A percentile compares a stretch with the other conserved stretches of the same genome.
Conservation (phyloP, 2,113 vertebrate species). For the Capreolus pygargus region DNA sequence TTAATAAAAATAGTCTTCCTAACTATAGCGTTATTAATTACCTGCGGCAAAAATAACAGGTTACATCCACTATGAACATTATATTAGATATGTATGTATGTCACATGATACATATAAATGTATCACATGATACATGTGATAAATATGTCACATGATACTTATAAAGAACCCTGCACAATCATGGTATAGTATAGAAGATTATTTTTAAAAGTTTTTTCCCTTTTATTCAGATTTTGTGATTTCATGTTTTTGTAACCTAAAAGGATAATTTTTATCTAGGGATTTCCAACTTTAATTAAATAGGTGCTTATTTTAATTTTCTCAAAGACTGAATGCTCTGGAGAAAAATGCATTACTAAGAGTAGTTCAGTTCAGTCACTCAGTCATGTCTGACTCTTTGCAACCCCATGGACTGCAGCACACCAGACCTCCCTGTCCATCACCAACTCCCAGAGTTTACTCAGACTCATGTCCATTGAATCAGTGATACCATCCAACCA, state of each 20-base stretch:
- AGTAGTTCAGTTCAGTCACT: not conserved
- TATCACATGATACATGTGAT: not conserved
- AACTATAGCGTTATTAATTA: not conserved
- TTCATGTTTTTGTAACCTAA: conserved; percentile 26
- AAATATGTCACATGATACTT: not conserved
- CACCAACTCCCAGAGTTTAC: not conserved
- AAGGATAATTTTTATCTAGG: not conserved
- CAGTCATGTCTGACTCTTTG: not conserved
- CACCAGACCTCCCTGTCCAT: not conserved
- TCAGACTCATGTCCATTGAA: not conserved
- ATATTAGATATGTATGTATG: not conserved
- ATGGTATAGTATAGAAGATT: not conserved
- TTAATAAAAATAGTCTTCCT: not conserved
- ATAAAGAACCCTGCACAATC: not conserved
- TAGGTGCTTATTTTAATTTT: conserved; percentile 2
- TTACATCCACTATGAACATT: not conserved
- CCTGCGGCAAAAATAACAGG: not conserved
- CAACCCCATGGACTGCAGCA: not conserved
- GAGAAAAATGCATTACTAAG: conserved; percentile 10
- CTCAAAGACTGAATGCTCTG: not conserved
- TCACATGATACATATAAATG: not conserved
- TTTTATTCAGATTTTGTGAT: conserved; percentile 25
- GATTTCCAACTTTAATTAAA: conserved; percentile 2
- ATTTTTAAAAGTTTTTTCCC: not conserved
- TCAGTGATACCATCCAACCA: not conserved